A percentile compares a stretch with the other conserved stretches of the same genome.
Conservation (phyloP, 2,797 vertebrate genomes). For the Oreochromis grahami region DNA sequence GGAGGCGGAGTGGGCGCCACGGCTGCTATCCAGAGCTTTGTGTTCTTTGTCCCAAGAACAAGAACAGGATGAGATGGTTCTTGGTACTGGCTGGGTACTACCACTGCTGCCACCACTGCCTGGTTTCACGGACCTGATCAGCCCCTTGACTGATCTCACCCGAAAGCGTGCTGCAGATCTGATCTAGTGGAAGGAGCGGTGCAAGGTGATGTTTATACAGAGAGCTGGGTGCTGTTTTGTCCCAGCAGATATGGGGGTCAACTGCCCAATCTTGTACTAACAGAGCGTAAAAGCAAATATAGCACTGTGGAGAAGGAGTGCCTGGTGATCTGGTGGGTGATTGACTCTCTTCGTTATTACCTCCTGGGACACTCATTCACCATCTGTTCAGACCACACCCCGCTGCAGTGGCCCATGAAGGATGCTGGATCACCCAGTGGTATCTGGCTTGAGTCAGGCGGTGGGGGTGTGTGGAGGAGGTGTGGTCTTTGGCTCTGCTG, state of each 20-base stretch:
- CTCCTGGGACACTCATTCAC: neutral
- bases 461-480: neutral
- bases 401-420: neutral
- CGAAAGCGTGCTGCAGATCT: neutral
- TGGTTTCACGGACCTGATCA: neutral
- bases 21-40: rapidly evolving
- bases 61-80: rapidly evolving
- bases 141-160: neutral
- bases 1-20: rapidly evolving
- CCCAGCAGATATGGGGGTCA: neutral
- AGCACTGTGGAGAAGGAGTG: neutral
- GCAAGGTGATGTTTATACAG: neutral
- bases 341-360: neutral
- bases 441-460: neutral
- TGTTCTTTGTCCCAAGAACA: neutral
- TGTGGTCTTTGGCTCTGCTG: neutral
- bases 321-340: neutral
- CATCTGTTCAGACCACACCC: neutral
- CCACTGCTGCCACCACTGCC: neutral
- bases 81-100: neutral
- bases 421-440: neutral
- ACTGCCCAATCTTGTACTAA: neutral
- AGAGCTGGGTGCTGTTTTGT: rapidly evolving
- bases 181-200: neutral
- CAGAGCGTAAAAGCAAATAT: neutral